Conservation (phyloP, 2,113 vertebrate genomes). For the Platichthys flesus region DNA sequence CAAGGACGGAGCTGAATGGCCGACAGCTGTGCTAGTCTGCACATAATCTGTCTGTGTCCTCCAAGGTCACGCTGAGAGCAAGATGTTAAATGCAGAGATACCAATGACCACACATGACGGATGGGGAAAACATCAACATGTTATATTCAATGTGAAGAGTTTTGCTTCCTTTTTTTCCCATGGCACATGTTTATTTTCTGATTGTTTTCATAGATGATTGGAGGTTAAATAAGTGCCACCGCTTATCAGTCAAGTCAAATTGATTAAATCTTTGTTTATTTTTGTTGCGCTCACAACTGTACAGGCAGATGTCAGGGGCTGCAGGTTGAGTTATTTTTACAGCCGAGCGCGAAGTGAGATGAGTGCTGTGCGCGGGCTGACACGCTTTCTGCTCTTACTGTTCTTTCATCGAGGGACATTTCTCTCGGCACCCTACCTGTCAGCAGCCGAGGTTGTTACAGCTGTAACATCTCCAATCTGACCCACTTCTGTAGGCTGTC, state of each 20-base stretch:
- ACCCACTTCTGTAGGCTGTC: constrained; percentile 21
- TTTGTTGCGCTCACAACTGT: constrained; percentile 11
- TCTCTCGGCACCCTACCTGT: constrained; percentile 13
- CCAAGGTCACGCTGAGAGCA: constrained; percentile 64
- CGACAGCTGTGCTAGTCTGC: constrained; percentile 62
- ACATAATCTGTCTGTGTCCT: constrained; percentile 60
- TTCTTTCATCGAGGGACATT: constrained; percentile 25
- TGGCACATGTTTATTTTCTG: neutral
- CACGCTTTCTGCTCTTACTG: constrained; percentile 5
- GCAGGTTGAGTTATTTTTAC: neutral
- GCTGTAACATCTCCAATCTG: constrained; percentile 31
- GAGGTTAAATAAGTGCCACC: neutral
- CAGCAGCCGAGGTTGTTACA: constrained; percentile 4
- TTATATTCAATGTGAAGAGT: neutral
- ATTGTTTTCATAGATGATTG: neutral
- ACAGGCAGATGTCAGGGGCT: neutral
- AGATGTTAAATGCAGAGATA: constrained; percentile 48
- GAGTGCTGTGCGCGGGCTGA: neutral
- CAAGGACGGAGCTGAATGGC: constrained; percentile 63
- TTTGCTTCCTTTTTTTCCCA: neutral
- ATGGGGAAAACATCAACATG: neutral
- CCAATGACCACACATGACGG: neutral
- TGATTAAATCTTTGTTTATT: neutral
- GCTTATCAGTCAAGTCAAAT: neutral
- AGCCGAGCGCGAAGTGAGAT: constrained; percentile 3